Evolutionary conservation across 2,113 vertebrate species (phyloP), one percentile per base, ranked within the genome.

Genomic region (Seriola quinqueradiata): DNA sequence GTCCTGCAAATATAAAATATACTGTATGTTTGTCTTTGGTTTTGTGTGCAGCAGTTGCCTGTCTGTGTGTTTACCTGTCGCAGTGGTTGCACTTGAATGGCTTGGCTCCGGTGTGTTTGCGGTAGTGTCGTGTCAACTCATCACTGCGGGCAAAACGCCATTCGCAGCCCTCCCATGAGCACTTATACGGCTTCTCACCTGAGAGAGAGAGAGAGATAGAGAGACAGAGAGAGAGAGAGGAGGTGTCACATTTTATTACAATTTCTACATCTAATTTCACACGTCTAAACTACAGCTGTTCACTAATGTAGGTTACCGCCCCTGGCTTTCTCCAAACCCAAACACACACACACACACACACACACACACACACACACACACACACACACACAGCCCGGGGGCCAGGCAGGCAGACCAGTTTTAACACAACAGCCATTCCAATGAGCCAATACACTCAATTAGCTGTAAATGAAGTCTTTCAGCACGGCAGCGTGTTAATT

Each of bases 11-110:
- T 40, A 38, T 44, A 58, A 46, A 67, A 6, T 4, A 32, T 0
- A 8, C 4, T 34, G 23, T 0, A 5, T 61, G 64, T 78, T 21
- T 73, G 55, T 66, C 7, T 21, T 4, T 25, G 58, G 36, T 28
- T 28, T 28, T 28, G 28, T 7, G 1, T 34, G 17, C 8, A 13
- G 17, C 0, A 5, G 44, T 36, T 23, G 32, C 13, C 23, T 23
- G 65, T 21, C 55, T 1, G 59, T 74, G 78, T 65, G 55, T 81
- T 83, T 86, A 98, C 97, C 97, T 98, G 97, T 98, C 97, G 92
- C 97, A 98, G 94, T 98, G 97, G 97, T 97, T 98, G 96, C 97
- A 98, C 94, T 98, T 98, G 94, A 98, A 98, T 93, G 97, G 97
- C 92, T 98, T 97, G 85, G 97, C 97, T 91, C 97, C 97, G 83